Percentiles rank a stretch among this genome's conserved stretches.
phyloP scores from a whole-genome alignment of 2,113 vertebrate genomes.

The Piaya cayana region DNA sequence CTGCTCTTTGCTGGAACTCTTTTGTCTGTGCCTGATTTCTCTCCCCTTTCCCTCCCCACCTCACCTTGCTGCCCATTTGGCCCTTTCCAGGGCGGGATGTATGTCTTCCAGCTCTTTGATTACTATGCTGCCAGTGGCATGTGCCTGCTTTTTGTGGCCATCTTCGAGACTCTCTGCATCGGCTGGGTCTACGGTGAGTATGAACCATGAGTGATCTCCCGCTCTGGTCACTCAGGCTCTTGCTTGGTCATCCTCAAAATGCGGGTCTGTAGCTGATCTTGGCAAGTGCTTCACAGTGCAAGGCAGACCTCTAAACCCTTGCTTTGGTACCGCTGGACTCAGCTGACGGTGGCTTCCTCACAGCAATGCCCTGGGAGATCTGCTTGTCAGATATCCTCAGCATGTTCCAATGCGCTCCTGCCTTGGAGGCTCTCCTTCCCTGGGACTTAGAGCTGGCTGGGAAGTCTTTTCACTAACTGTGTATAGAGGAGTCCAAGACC shows the following conservation, averaged over 20 bases:
- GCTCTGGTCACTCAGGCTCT: not conserved
- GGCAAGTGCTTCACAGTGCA: not conserved
- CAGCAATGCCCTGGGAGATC: not conserved
- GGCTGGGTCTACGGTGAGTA: slow-evolving; percentile 95
- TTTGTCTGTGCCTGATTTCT: slow-evolving; percentile 12
- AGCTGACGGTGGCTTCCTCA: not conserved
- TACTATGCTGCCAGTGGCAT: slow-evolving; percentile 98
- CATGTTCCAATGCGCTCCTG: not conserved
- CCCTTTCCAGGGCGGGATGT: slow-evolving; percentile 92
- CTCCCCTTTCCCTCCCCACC: not conserved
- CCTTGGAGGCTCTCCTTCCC: not conserved
- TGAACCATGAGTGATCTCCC: not conserved
- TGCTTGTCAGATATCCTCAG: not conserved
- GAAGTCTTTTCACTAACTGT: not conserved
- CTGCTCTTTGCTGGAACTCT: not conserved
- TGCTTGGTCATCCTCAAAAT: not conserved
- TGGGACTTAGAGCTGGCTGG: not conserved
- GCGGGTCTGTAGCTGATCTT: not conserved
- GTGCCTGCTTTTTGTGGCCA: slow-evolving; percentile 93
- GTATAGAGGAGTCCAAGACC: not conserved
- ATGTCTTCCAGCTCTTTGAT: slow-evolving; percentile 96
- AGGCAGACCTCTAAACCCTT: not conserved
- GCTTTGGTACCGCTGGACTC: not conserved
- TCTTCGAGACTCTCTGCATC: slow-evolving; percentile 93
- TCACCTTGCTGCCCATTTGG: not conserved